Base-by-base conservation (phyloP, 1,140 invertebrate genomes). In the Mamestra configurata region DNA sequence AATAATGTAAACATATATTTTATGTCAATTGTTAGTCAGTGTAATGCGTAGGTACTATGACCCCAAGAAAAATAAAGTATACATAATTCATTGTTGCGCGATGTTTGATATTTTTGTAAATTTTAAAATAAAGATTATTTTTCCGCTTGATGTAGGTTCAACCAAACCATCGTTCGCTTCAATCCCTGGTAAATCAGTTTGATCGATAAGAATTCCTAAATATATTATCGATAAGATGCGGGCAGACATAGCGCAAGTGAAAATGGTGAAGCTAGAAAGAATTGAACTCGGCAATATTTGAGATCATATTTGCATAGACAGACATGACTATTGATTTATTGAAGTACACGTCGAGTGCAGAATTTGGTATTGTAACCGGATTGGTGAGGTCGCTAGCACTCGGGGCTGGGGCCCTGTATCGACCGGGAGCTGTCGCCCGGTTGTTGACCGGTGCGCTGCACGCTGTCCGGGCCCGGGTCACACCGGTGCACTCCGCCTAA, bases 371-470 rank as follows among this genome's bases (percentile, higher is more conserved):
- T 71, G 68, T 71, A 59, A 75, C 55, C 55, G 31, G 72, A 61
- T 31, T 59, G 18, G 22, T 76, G 55, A 27, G 61, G 6, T 66
- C 35, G 61, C 35, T 35, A 35, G n/a, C 72, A 49, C 40, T 53
- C 15, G 57, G 27, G 40, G 59, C 22, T 7, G 57, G 27, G 40
- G 59, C 22, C 59, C 46, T 46, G 46, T 85, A 83, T 83, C 79
- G 82, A 85, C 75, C 79, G 64, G 37, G 59, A 72, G 53, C 37
- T 59, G 79, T 4, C 72, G 66, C 80, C 57, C 81, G 82, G 81
- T 79, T 85, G 84, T 71, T 83, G 84, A 85, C 83, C 83, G 81
- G 55, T 72, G 24, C 11, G 40, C 18, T 70, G 59, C 31, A 40
- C 55, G 55, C 68, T 53, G 20, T 37, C 10, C 75, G 31, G 68